Evolutionary conservation across 2,113 vertebrate species (phyloP).

Genomic region (Hipposideros armiger): DNA sequence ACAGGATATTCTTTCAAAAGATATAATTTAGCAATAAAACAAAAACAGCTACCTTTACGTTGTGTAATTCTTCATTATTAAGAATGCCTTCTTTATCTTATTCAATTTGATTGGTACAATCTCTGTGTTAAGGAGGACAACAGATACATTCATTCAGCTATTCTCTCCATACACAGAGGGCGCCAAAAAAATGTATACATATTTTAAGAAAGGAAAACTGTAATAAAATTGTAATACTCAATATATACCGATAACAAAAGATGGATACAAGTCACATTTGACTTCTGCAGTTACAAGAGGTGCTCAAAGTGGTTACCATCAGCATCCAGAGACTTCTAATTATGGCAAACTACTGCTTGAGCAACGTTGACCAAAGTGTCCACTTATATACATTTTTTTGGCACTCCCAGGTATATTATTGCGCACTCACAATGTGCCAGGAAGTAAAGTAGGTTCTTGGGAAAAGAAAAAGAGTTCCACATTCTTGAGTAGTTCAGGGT

Average conservation of each 20-base stretch:
- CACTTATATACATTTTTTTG: too few species aligned
- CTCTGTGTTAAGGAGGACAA: too few species aligned
- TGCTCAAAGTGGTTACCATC: too few species aligned
- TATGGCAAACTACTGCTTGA: too few species aligned
- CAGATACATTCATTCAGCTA: not conserved
- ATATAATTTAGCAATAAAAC: not conserved
- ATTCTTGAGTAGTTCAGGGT: not conserved
- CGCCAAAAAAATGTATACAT: too few species aligned
- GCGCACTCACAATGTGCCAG: not conserved
- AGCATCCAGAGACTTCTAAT: too few species aligned
- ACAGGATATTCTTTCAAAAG: not conserved
- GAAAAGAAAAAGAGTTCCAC: not conserved
- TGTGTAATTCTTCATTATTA: not conserved
- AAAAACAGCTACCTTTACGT: not conserved
- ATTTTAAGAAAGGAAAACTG: too few species aligned
- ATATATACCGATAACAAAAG: too few species aligned
- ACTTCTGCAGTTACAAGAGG: too few species aligned
- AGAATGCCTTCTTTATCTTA: not conserved
- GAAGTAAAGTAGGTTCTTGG: not conserved
- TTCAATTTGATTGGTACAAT: not conserved
- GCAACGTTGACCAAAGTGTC: too few species aligned
- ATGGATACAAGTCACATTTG: too few species aligned
- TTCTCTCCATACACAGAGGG: not conserved
- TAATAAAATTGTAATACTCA: too few species aligned
- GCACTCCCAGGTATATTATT: not conserved